These are phyloP conservation scores for Coelogynopora nodosa DNA, from an alignment of 2,888 invertebrate species.

Conservation along the genomic window DNA sequence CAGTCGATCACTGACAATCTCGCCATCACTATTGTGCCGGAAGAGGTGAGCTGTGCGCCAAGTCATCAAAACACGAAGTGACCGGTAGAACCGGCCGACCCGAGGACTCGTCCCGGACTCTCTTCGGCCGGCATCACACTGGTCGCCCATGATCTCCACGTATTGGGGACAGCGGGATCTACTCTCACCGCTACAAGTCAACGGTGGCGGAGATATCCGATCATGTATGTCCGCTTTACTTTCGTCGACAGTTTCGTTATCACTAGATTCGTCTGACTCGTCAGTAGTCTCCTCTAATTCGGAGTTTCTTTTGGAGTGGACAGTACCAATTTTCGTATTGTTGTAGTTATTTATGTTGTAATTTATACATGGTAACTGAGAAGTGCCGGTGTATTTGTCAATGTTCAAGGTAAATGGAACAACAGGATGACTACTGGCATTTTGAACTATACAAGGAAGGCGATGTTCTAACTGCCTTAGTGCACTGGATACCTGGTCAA, in stretches of 20 bases:
- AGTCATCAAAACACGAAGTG: background rate
- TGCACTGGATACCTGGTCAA: background rate
- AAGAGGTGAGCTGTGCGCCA: background rate
- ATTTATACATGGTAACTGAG: too few species aligned
- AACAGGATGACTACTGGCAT: background rate
- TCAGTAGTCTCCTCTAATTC: background rate
- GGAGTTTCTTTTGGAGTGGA: too few species aligned
- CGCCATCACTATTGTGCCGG: background rate
- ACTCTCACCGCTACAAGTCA: background rate
- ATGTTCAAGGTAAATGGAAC: background rate
- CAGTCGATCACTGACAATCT: background rate
- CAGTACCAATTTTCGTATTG: background rate
- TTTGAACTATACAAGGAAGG: background rate
- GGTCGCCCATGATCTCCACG: too few species aligned
- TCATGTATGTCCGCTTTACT: background rate
- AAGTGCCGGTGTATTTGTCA: background rate
- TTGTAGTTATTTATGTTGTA: too few species aligned
- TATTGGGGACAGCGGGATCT: too few species aligned
- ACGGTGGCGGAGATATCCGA: background rate
- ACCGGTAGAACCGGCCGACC: background rate
- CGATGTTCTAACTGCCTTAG: background rate
- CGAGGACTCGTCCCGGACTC: background rate
- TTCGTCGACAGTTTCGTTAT: too few species aligned
- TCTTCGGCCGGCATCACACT: background rate
- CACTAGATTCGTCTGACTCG: background rate